Percentiles rank a stretch among this genome's conserved stretches.
phyloP scores from a whole-genome alignment of 2,113 vertebrate species.

The Pardalotus punctatus region DNA sequence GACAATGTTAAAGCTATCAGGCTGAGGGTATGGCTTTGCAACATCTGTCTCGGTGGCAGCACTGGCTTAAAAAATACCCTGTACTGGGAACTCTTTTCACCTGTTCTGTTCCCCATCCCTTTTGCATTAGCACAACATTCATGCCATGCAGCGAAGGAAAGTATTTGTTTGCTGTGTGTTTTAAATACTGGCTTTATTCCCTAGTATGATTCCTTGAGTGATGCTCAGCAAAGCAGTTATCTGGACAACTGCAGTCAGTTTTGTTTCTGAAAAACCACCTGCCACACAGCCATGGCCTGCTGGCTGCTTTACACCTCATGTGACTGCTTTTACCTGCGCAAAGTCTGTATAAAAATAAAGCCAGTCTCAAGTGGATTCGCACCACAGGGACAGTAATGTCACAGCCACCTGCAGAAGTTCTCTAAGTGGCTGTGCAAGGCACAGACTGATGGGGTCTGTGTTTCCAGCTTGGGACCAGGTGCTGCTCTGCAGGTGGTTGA shows the following conservation, averaged over 20 bases:
- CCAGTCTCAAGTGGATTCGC: neutral
- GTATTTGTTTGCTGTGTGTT: neutral
- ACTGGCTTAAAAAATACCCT: neutral
- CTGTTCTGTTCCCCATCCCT: neutral
- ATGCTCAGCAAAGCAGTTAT: neutral
- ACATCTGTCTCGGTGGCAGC: neutral
- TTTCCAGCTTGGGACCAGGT: neutral
- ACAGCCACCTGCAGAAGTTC: neutral
- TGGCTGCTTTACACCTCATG: rapidly evolving
- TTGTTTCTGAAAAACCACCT: neutral
- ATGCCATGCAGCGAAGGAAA: neutral
- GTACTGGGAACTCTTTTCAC: neutral
- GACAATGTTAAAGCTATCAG: neutral
- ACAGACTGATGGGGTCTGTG: rapidly evolving
- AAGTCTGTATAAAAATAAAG: neutral
- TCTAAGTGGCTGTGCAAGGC: neutral
- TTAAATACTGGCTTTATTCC: neutral
- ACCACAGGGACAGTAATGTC: neutral
- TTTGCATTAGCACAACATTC: neutral
- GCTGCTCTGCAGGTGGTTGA: neutral
- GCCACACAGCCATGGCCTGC: neutral
- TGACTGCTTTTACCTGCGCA: neutral
- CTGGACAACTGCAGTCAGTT: neutral
- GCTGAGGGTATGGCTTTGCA: neutral
- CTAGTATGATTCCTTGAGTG: rapidly evolving